phyloP scores from a whole-genome alignment of 1,140 invertebrate species.

The Propsilocerus akamusi region DNA sequence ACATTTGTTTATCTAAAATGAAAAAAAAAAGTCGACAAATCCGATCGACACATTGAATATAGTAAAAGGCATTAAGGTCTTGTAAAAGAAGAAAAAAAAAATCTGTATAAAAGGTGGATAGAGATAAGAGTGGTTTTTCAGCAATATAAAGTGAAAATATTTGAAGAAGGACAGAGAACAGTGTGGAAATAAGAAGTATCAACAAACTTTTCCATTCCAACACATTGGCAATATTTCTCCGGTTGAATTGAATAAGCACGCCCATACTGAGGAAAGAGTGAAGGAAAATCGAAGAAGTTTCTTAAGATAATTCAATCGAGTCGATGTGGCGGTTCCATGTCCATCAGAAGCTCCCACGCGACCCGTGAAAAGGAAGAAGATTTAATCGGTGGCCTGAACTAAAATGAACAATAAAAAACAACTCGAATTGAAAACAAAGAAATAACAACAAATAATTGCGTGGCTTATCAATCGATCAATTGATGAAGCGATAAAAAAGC shows the following conservation, averaged over 20 bases:
- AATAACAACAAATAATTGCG: neutral
- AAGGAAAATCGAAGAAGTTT: neutral
- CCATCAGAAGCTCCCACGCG: neutral
- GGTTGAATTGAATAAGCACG: neutral
- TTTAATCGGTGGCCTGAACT: neutral
- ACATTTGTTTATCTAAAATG: too few relatives aligned
- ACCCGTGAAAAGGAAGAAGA: neutral
- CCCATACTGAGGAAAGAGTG: neutral
- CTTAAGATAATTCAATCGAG: neutral
- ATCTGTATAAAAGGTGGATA: too few relatives aligned
- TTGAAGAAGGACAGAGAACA: too few relatives aligned
- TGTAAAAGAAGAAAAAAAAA: too few relatives aligned
- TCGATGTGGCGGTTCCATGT: neutral
- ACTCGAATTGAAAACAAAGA: neutral
- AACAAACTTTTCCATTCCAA: too few relatives aligned
- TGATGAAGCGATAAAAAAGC: neutral
- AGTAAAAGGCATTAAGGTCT: too few relatives aligned
- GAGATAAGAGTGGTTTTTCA: too few relatives aligned
- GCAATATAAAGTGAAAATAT: too few relatives aligned
- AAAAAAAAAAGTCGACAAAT: too few relatives aligned
- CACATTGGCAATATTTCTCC: too few relatives aligned
- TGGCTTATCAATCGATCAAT: constrained; percentile 3
- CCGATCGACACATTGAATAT: too few relatives aligned
- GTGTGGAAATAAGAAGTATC: too few relatives aligned
- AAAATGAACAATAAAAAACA: neutral